phyloP scores from a whole-genome alignment of 2,888 invertebrate species.

The Byasa hedistus region DNA sequence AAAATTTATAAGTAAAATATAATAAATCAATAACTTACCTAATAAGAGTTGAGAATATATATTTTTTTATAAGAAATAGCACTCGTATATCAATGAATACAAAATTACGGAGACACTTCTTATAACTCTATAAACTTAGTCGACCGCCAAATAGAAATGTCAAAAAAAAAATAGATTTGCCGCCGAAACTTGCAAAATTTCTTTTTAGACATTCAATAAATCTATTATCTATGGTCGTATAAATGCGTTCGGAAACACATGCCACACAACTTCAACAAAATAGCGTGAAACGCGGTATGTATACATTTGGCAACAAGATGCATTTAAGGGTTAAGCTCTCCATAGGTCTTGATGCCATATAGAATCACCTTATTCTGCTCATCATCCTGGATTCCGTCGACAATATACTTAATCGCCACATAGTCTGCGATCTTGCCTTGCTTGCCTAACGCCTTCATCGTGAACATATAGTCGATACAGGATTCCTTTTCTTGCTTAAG shows the following conservation, averaged over 20 bases:
- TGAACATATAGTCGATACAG: no score
- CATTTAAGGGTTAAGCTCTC: slow-evolving; percentile 17
- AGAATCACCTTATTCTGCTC: no score
- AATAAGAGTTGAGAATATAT: slow-evolving; percentile 1
- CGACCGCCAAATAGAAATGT: slow-evolving; percentile 27
- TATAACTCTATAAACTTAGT: slow-evolving; percentile 27
- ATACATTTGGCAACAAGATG: slow-evolving; percentile 27
- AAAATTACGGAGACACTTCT: slow-evolving; percentile 26
- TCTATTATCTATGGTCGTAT: slow-evolving; percentile 8
- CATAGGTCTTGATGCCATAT: no score
- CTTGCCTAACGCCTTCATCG: no score
- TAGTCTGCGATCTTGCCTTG: no score
- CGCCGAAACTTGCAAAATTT: slow-evolving; percentile 23
- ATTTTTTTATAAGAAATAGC: slow-evolving; percentile 15
- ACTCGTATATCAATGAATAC: background rate
- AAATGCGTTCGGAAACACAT: slow-evolving; percentile 16
- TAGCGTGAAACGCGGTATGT: slow-evolving; percentile 26
- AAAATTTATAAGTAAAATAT: slow-evolving; percentile 26
- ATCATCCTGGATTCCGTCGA: no score
- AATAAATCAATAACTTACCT: slow-evolving; percentile 28
- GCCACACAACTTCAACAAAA: slow-evolving; percentile 26
- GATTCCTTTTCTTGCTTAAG: no score
- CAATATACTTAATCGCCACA: no score
- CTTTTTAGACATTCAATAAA: slow-evolving; percentile 11
- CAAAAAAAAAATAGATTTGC: slow-evolving; percentile 2